Percentiles rank a stretch among this genome's conserved stretches.
Evolutionary conservation across 1,140 invertebrate genomes (phyloP).

Genomic region (Macrotrachela quadricornifera): DNA sequence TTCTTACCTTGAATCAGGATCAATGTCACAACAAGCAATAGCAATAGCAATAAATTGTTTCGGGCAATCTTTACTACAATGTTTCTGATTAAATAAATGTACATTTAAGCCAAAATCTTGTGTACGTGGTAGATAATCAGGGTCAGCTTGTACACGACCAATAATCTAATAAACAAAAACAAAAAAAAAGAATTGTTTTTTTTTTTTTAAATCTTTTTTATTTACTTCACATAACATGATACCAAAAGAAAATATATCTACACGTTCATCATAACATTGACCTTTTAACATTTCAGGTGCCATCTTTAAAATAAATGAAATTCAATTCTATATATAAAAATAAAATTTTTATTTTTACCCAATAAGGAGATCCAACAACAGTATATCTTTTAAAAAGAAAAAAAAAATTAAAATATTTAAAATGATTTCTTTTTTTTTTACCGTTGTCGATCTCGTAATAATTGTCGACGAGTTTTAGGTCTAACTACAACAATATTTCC

Average conservation of each 20-base stretch:
- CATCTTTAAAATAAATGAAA: constrained; percentile 29
- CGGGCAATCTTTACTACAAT: constrained; percentile 55
- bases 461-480: too few relatives aligned
- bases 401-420: too few relatives aligned
- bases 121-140: constrained; percentile 64
- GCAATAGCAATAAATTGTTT: constrained; percentile 64
- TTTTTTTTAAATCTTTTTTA: not conserved
- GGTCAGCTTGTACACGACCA: constrained; percentile 70
- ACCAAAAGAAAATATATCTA: constrained; percentile 25
- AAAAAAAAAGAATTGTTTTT: constrained; percentile 1
- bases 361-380: constrained; percentile 28
- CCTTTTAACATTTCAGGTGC: constrained; percentile 29
- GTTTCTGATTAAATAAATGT: constrained; percentile 59
- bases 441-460: too few relatives aligned
- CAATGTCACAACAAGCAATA: constrained; percentile 63
- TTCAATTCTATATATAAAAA: too few relatives aligned
- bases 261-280: constrained; percentile 26
- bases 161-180: constrained; percentile 65
- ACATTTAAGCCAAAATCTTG: constrained; percentile 75
- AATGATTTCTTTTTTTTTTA: too few relatives aligned
- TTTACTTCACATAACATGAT: constrained; percentile 26
- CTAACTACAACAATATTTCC: too few relatives aligned
- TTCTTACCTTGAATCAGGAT: constrained; percentile 47
- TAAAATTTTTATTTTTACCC: not conserved
- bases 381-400: constrained; percentile 15